Base-by-base conservation (phyloP, 1,140 invertebrate species). In the Schlechtendalia chinensis region DNA sequence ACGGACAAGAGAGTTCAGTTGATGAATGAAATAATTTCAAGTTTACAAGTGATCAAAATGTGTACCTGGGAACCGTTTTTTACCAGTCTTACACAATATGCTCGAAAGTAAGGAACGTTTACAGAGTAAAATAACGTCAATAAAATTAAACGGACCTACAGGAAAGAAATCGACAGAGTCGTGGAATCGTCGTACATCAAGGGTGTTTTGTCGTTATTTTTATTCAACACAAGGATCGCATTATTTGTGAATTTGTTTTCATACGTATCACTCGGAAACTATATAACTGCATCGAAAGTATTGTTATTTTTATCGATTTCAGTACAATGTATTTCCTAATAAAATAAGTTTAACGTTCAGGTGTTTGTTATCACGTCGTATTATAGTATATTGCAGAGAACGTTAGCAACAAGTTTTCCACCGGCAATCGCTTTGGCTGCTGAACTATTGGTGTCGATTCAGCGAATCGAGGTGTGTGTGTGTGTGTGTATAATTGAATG, bases 31-130 rank as follows among this genome's bases (percentile, higher is more conserved):
- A 93, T 97, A n/a, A 91, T 97, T 24, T 89, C 90, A 65, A 94
- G 93, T 0, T 94, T 97, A 83, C 91, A 95, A 85, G 91, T 96
- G 1, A 96, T 97, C 29, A 97, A 96, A 88, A 95, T 96, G 93
- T 95, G 95, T 83, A 91, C 92, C 1, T 95, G 94, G 94, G 94
- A 95, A 85, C 89, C 90, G 83, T 90, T 92, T 0, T 95, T 95
- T 84, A 88, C 89, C 54, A 88, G 88, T 75, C 87, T 94, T 58
- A 87, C 92, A 2, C 86, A 88, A 54, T 83, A 86, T 45, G 87
- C 88, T 19, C 85, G 91, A 83, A 87, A 86, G 88, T 89, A 83
- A 83, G 58, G 24, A 5, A 59, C 24, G 11, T 83, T 67, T 67
- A 39, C 10, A 4, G 29, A 32, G 14, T 11, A 29, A 6, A 10